These are phyloP conservation scores for Recurvirostra avosetta DNA, from an alignment of 2,113 vertebrate species.

Conservation along the genomic window DNA sequence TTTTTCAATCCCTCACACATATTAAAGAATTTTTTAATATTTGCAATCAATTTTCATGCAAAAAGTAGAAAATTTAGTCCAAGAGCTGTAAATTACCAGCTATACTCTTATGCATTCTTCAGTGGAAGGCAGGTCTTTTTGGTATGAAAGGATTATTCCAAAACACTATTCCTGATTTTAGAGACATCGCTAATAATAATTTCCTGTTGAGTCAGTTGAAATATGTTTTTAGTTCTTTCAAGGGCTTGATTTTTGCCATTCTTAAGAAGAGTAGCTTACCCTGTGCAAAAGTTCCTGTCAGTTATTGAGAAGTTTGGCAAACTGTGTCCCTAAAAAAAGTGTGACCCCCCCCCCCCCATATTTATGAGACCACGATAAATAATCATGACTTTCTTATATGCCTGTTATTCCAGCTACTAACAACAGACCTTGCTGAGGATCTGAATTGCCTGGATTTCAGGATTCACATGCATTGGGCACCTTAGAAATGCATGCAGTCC, in stretches of 20 bases:
- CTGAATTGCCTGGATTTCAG: background rate
- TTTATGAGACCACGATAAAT: conserved; percentile 11
- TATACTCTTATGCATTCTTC: background rate
- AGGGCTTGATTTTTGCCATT: background rate
- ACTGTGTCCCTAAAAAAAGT: background rate
- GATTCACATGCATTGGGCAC: background rate
- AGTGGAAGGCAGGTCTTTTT: background rate
- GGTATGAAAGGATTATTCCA: background rate
- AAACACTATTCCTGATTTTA: background rate
- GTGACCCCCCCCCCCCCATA: background rate
- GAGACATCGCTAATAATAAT: background rate
- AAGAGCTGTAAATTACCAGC: background rate
- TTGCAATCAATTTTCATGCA: background rate
- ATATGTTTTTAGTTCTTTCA: background rate
- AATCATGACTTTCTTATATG: background rate
- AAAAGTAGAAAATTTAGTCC: background rate
- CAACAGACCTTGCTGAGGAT: background rate
- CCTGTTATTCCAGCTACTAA: background rate
- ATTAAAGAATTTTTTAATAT: background rate
- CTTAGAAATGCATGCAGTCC: background rate
- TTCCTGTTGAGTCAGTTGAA: background rate
- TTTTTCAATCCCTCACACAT: background rate
- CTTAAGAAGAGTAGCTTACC: background rate
- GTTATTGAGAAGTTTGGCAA: background rate
- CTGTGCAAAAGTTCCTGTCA: background rate